These are phyloP conservation scores for Malthinus seriepunctatus DNA, from an alignment of 2,888 invertebrate genomes.

Conservation along the genomic window DNA sequence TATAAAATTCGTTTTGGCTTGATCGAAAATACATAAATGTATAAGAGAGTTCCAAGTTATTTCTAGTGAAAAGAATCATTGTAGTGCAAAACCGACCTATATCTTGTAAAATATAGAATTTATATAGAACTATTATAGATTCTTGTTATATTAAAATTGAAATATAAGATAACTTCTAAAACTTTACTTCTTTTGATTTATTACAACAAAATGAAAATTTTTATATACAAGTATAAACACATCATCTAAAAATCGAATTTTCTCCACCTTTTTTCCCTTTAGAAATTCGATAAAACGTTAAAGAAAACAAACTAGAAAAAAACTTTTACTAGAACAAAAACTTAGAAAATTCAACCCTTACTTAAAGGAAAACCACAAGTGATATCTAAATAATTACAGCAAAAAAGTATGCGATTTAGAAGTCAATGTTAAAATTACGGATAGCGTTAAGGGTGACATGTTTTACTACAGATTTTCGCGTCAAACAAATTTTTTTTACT, in stretches of 20 bases:
- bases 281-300: not conserved
- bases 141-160: slow-evolving; percentile 17
- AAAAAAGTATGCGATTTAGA: slow-evolving; percentile 12
- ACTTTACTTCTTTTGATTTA: slow-evolving; percentile 12
- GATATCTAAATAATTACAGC: slow-evolving; percentile 16
- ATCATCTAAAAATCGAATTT: not conserved
- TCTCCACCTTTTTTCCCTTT: too few relatives aligned
- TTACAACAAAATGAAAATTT: not conserved
- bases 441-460: slow-evolving; percentile 5
- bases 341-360: slow-evolving; percentile 3
- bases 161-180: slow-evolving; percentile 17
- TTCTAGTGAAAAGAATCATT: slow-evolving; percentile 22
- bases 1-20: slow-evolving; percentile 24
- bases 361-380: slow-evolving; percentile 8
- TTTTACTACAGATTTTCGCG: slow-evolving; percentile 13
- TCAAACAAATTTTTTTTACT: slow-evolving; percentile 4
- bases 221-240: not conserved
- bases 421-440: slow-evolving; percentile 4
- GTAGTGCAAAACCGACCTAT: slow-evolving; percentile 26
- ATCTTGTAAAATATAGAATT: slow-evolving; percentile 25
- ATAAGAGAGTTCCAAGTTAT: slow-evolving; percentile 27
- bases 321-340: slow-evolving; percentile 3
- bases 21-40: slow-evolving; percentile 31
- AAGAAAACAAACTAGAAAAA: not conserved
- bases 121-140: slow-evolving; percentile 22